Conservation (phyloP, 2,888 invertebrate genomes). For the Dolomedes plantarius region DNA sequence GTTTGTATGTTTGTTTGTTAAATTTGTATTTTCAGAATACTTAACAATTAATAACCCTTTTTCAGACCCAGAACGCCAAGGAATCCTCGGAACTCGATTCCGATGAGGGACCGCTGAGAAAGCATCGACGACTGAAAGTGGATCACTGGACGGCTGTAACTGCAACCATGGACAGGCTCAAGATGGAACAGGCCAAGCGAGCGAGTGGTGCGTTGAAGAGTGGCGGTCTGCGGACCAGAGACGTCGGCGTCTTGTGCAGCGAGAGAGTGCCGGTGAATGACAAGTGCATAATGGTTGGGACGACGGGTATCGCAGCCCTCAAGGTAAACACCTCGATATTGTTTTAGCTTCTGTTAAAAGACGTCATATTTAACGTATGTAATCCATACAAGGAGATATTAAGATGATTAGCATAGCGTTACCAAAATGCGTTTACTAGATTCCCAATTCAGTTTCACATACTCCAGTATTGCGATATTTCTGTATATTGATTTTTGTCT, state of each 20-base stretch:
- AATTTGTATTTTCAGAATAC: no score
- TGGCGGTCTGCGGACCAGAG: constrained; percentile 28
- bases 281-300: constrained; percentile 73
- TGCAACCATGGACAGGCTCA: constrained; percentile 33
- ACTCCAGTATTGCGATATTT: no score
- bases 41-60: no score
- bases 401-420: no score
- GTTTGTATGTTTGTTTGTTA: no score
- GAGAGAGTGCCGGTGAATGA: constrained; percentile 60
- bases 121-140: constrained; percentile 53
- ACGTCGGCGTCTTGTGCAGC: constrained; percentile 46
- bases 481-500: no score
- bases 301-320: constrained; percentile 72
- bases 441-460: no score
- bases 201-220: not conserved
- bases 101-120: constrained; percentile 64
- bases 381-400: no score
- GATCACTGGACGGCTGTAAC: constrained; percentile 46
- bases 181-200: not conserved
- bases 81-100: constrained; percentile 46
- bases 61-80: constrained; percentile 15
- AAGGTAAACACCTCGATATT: constrained; percentile 62
- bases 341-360: no score
- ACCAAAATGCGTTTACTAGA: no score
- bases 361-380: no score